A percentile compares a stretch with the other conserved stretches of the same genome.
Conservation (phyloP, 2,888 invertebrate genomes). For the Noctua janthina region DNA sequence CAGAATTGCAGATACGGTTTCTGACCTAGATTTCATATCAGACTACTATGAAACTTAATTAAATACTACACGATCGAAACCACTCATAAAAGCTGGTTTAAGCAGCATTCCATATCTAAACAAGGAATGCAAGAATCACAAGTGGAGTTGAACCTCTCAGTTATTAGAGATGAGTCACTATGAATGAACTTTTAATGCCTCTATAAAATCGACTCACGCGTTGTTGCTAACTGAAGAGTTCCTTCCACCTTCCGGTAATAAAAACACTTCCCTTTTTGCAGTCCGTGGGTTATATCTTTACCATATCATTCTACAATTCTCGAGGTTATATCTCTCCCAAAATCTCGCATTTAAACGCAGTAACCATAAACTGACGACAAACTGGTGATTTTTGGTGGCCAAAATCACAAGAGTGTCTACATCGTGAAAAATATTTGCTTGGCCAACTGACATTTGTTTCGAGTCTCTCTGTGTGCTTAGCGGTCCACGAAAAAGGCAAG, state of each 20-base stretch:
- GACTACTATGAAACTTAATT: slow-evolving; percentile 35
- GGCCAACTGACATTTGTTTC: slow-evolving; percentile 46
- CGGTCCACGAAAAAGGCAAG: slow-evolving; percentile 42
- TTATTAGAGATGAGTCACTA: slow-evolving; percentile 46
- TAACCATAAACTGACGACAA: slow-evolving; percentile 1
- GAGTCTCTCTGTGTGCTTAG: slow-evolving; percentile 34
- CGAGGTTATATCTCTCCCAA: neutral
- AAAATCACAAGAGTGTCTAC: slow-evolving; percentile 15
- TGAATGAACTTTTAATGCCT: slow-evolving; percentile 29
- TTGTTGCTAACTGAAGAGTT: slow-evolving; percentile 25
- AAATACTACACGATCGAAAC: slow-evolving; percentile 26
- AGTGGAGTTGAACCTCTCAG: slow-evolving; percentile 38
- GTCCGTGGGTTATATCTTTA: slow-evolving; percentile 1
- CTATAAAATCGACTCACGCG: slow-evolving; percentile 47
- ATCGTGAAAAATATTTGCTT: slow-evolving; percentile 43
- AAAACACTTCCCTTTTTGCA: neutral
- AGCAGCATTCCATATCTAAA: slow-evolving; percentile 22
- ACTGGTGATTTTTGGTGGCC: slow-evolving; percentile 9
- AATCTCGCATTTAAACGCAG: slow-evolving; percentile 13
- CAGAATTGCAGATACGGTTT: slow-evolving; percentile 35
- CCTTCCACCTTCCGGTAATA: slow-evolving; percentile 24
- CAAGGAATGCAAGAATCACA: slow-evolving; percentile 32
- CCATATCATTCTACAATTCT: neutral
- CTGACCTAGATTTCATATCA: slow-evolving; percentile 53
- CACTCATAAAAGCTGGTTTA: slow-evolving; percentile 30